A percentile compares a stretch with the other conserved stretches of the same genome.
These are phyloP conservation scores for Elegia similella DNA, from an alignment of 2,888 invertebrate species.

Conservation along the genomic window DNA sequence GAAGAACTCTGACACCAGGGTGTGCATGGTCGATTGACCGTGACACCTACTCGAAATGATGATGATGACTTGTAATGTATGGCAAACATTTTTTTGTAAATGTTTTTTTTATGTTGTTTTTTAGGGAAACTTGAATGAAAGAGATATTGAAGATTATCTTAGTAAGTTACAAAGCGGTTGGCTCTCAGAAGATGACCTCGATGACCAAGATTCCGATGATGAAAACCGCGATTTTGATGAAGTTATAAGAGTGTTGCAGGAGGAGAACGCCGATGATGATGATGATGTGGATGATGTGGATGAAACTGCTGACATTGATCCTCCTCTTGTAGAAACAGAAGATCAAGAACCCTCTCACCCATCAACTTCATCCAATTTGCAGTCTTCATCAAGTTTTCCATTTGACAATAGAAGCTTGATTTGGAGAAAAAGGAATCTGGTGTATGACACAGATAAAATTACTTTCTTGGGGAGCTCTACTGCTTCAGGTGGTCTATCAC, in stretches of 20 bases:
- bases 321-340: constrained; percentile 38
- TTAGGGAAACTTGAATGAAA: constrained; percentile 39
- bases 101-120: constrained; percentile 42
- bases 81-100: constrained; percentile 35
- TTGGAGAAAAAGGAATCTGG: constrained; percentile 40
- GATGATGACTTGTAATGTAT: too few species aligned
- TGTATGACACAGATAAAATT: constrained; percentile 39
- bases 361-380: constrained; percentile 34
- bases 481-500: constrained; percentile 32
- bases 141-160: constrained; percentile 37
- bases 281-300: constrained; percentile 33
- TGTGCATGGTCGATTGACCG: too few species aligned
- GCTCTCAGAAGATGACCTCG: constrained; percentile 39
- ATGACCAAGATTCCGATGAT: constrained; percentile 38
- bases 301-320: constrained; percentile 44
- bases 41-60: too few species aligned
- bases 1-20: too few species aligned
- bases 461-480: constrained; percentile 41
- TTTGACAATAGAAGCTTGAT: constrained; percentile 45
- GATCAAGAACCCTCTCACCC: constrained; percentile 37
- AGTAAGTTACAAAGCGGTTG: constrained; percentile 38
- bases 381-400: constrained; percentile 38
- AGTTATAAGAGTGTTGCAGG: constrained; percentile 22
- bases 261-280: too few species aligned
- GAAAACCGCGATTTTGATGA: constrained; percentile 32